phyloP scores from a whole-genome alignment of 2,113 vertebrate genomes.

The Eurypyga helias region DNA sequence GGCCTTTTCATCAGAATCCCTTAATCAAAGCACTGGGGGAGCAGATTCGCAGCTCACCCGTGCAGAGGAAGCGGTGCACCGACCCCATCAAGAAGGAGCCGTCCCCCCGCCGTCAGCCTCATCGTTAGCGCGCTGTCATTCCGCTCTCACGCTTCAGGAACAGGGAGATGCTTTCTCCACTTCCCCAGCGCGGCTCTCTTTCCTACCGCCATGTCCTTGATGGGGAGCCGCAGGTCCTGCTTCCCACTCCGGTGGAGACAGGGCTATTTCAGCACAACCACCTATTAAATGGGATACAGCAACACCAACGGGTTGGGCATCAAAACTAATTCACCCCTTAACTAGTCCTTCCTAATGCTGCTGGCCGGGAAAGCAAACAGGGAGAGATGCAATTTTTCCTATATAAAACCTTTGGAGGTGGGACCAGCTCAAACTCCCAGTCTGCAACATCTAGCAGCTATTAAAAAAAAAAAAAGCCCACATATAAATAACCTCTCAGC shows the following conservation, averaged over 20 bases:
- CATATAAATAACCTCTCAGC: conserved; percentile 78
- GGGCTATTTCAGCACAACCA: not conserved
- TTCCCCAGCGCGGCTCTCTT: not conserved
- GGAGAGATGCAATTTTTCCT: conserved; percentile 24
- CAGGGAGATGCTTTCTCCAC: not conserved
- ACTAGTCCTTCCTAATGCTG: not conserved
- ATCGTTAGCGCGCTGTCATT: fast-evolving
- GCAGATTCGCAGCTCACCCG: fast-evolving
- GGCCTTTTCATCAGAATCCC: not conserved
- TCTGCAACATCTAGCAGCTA: conserved; percentile 29
- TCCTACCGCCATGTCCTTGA: not conserved
- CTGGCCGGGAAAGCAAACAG: conserved; percentile 37
- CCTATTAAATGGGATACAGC: not conserved
- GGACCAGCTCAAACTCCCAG: conserved; percentile 35
- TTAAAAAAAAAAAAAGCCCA: not conserved
- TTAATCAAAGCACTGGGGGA: not conserved
- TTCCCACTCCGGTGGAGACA: not conserved
- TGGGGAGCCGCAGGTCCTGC: not conserved
- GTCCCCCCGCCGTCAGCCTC: not conserved
- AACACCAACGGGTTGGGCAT: not conserved
- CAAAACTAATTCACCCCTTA: conserved; percentile 25
- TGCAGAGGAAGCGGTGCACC: fast-evolving
- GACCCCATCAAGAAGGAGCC: not conserved
- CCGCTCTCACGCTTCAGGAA: fast-evolving
- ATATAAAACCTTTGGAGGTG: not conserved